Conservation (phyloP, 2,797 vertebrate species). For the Coranthus polyacanthus region DNA sequence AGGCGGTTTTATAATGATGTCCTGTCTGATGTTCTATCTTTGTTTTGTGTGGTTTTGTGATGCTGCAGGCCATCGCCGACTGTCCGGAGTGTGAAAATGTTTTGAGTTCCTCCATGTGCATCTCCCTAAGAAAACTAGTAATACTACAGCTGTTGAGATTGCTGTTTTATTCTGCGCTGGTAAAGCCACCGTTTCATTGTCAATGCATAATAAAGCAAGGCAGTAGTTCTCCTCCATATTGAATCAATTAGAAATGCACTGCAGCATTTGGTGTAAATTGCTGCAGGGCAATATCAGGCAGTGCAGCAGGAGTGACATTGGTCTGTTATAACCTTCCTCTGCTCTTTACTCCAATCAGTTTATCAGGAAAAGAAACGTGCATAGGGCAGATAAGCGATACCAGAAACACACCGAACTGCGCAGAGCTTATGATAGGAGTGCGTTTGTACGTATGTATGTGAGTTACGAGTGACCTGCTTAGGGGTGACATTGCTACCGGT, state of each 20-base stretch:
- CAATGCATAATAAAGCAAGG: background rate
- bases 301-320: conserved; percentile 53
- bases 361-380: conserved; percentile 63
- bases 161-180: background rate
- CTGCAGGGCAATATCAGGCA: conserved; percentile 21
- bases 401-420: conserved; percentile 23
- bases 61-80: background rate
- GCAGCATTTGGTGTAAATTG: background rate
- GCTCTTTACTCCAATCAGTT: conserved; percentile 53
- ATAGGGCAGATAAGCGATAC: conserved; percentile 58
- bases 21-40: too few species aligned
- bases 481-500: conserved; percentile 73
- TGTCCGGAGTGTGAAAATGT: conserved; percentile 10
- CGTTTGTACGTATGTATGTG: conserved; percentile 26
- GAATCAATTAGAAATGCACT: background rate
- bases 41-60: conserved; percentile 8
- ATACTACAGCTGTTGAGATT: background rate
- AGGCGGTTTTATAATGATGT: conserved; percentile 5
- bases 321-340: conserved; percentile 62
- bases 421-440: conserved; percentile 37
- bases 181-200: conserved; percentile 7
- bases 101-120: too few species aligned
- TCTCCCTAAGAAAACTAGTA: too few species aligned
- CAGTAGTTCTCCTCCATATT: background rate
- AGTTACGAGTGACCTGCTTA: conserved; percentile 48